Evolutionary conservation across 2,113 vertebrate genomes (phyloP), one percentile per base, ranked within the genome.

Genomic region (Lagenorhynchus albirostris): DNA sequence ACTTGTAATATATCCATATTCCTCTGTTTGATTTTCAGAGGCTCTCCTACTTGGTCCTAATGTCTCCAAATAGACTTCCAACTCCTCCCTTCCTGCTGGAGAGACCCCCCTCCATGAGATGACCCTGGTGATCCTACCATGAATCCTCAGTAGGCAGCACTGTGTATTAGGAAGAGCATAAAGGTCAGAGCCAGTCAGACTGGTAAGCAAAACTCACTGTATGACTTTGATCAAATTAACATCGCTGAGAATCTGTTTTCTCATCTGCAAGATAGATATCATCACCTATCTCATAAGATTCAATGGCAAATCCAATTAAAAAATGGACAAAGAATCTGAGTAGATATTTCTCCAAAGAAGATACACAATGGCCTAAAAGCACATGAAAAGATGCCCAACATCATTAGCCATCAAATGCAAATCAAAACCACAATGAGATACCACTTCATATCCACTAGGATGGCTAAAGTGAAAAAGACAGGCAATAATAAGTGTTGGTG

Each of bases 151-250:
- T 47, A 17, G 67, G 44, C 23, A 71, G 83, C 38, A 81, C 2
- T 15, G 8, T 58, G 25, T 73, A 76, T 91, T 68, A 88, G 82
- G 73, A 95, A 89, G 23, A 77, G 6, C 10, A 89, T 2, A n/a
- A 44, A 41, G 26, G 23, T 2, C 79, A n/a, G 33, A 92, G 73
- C 41, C 55, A 50, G n/a, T 65, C 15, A 62, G 31, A 74, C 21
- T 71, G 50, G 44, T 36, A 89, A 77, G 41, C 36, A 97, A 97
- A 96, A 81, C 58, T 96, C 87, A 77, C 26, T 60, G 29, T 86
- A 41, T 11, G 12, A 82, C 21, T 95, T 11, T 90, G 84, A 87
- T 47, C 26, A 94, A 91, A 94, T 91, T 84, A 93, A 94, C 63
- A 91, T 90, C 36, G 62, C 38, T 73, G 55, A 94, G 55, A 90